Evolutionary conservation across 2,113 vertebrate genomes (phyloP).

Genomic region (Boleophthalmus pectinirostris): DNA sequence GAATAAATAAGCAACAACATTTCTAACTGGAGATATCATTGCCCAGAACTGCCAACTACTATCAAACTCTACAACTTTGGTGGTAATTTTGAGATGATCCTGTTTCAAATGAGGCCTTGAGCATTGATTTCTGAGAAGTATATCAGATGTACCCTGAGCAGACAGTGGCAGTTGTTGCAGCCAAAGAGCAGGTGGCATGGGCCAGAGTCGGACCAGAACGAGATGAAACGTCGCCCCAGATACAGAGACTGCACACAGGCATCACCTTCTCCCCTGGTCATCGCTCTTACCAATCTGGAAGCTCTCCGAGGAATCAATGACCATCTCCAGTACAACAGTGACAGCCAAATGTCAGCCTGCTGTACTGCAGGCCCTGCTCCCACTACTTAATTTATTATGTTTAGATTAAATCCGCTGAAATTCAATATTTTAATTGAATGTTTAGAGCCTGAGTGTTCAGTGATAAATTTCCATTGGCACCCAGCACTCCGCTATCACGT

Average conservation of each 20-base stretch:
- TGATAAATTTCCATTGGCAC: constrained; percentile 94
- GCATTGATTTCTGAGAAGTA: background rate
- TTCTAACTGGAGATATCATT: background rate
- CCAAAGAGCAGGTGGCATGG: background rate
- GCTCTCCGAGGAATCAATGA: constrained; percentile 41
- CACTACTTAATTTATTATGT: constrained; percentile 94
- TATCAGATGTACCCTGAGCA: background rate
- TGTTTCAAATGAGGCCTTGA: background rate
- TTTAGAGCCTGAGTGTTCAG: constrained; percentile 93
- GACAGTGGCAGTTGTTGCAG: constrained; percentile 2
- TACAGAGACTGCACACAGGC: constrained; percentile 15
- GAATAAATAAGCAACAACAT: background rate
- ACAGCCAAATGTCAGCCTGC: constrained; percentile 57
- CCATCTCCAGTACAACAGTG: constrained; percentile 42
- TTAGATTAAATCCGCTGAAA: constrained; percentile 97
- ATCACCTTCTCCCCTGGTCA: constrained; percentile 22
- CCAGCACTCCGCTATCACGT: constrained; percentile 87
- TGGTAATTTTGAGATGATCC: background rate
- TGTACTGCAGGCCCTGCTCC: constrained; percentile 80
- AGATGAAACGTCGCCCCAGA: constrained; percentile 34
- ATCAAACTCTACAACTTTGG: background rate
- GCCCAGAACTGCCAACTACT: background rate
- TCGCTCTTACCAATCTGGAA: constrained; percentile 19
- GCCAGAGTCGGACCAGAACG: background rate
- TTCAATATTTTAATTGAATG: constrained; percentile 98